Percentiles rank a stretch among this genome's conserved stretches.
Evolutionary conservation across 2,888 invertebrate genomes (phyloP).

Genomic region (Ichneumon xanthorius): DNA sequence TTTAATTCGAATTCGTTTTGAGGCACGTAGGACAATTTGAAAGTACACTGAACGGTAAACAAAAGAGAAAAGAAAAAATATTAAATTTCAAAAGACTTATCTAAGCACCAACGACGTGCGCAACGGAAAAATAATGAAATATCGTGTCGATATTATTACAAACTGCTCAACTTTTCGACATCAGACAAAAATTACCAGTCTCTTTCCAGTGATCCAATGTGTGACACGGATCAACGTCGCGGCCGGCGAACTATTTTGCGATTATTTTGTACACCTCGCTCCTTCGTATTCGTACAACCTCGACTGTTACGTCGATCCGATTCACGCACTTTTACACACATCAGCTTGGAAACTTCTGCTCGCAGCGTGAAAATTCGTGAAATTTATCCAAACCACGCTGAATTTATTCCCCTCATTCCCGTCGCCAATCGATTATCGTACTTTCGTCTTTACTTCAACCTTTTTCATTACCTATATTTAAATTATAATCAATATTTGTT

Average conservation of each 20-base stretch:
- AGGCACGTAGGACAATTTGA: conserved; percentile 61
- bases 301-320: conserved; percentile 34
- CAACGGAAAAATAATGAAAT: conserved; percentile 69
- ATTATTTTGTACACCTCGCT: conserved; percentile 14
- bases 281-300: conserved; percentile 8
- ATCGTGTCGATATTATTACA: conserved; percentile 40
- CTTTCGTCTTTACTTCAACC: conserved; percentile 74
- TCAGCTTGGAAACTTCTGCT: not conserved
- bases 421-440: conserved; percentile 66
- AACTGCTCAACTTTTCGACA: conserved; percentile 31
- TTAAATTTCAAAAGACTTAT: conserved; percentile 37
- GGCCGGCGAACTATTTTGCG: not conserved
- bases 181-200: conserved; percentile 56
- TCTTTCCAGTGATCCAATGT: conserved; percentile 34
- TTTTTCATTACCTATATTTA: conserved; percentile 80
- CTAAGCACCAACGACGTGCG: conserved; percentile 66
- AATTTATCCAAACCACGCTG: conserved; percentile 22
- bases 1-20: conserved; percentile 47
- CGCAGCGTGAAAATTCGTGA: conserved; percentile 30
- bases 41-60: conserved; percentile 45
- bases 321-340: not conserved
- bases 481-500: conserved; percentile 83
- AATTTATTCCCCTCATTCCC: conserved; percentile 32
- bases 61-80: conserved; percentile 32
- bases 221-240: conserved; percentile 1